Conservation (phyloP, 2,888 invertebrate species). For the Troides aeacus region DNA sequence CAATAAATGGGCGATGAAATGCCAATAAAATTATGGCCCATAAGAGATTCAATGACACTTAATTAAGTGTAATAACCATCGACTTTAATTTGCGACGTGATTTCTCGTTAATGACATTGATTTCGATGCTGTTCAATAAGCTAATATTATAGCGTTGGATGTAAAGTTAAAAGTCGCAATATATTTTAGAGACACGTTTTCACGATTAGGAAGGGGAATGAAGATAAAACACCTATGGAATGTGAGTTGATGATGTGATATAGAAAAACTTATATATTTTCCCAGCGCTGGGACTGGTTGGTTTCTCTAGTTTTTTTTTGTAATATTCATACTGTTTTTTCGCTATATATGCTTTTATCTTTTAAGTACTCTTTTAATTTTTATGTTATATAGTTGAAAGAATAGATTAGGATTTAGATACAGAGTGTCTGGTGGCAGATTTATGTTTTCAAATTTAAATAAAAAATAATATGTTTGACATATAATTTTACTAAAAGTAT, state of each 20-base stretch:
- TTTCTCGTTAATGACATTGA: conserved; percentile 26
- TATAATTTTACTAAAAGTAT: no score
- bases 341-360: no score
- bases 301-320: no score
- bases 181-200: not conserved
- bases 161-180: not conserved
- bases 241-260: not conserved
- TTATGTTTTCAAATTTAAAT: no score
- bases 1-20: conserved; percentile 35
- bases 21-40: conserved; percentile 36
- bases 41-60: conserved; percentile 35
- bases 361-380: no score
- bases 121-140: conserved; percentile 19
- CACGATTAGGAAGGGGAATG: not conserved
- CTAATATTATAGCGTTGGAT: not conserved
- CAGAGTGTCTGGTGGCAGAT: no score
- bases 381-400: no score
- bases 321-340: no score
- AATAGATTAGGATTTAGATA: no score
- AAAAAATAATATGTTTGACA: no score
- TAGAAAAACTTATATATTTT: no score
- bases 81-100: conserved; percentile 16
- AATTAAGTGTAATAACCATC: conserved; percentile 32
- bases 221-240: not conserved
- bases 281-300: no score